Evolutionary conservation across 2,113 vertebrate species (phyloP).

Genomic region (Pedetes capensis): DNA sequence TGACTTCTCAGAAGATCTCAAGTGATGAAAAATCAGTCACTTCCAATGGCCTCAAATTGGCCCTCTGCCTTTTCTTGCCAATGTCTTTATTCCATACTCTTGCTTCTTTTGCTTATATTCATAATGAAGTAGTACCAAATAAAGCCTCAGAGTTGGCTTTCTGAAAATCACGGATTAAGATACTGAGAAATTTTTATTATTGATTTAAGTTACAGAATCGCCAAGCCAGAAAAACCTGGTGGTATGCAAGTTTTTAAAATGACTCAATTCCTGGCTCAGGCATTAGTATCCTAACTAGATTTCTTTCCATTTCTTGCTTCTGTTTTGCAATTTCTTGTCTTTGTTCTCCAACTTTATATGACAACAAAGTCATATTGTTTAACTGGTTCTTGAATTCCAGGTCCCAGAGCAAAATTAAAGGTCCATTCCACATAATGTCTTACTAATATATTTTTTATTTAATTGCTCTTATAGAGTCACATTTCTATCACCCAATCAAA

Average conservation of each 20-base stretch:
- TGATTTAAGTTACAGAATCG: not conserved
- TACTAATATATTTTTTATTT: not conserved
- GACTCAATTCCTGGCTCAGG: not conserved
- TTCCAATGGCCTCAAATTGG: not conserved
- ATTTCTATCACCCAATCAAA: not conserved
- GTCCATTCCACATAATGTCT: not conserved
- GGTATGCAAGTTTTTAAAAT: not conserved
- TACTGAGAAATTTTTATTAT: not conserved
- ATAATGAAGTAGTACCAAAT: no score
- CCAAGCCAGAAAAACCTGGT: not conserved
- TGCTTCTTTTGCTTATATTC: not conserved
- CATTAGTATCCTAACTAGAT: not conserved
- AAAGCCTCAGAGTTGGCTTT: not conserved
- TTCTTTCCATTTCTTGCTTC: not conserved
- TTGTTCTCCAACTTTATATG: not conserved
- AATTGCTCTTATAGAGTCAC: not conserved
- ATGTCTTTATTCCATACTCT: not conserved
- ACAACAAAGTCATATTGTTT: not conserved
- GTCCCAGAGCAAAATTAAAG: not conserved
- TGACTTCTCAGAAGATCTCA: not conserved
- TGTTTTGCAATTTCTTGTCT: not conserved
- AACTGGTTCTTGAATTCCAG: not conserved
- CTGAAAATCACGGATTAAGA: not conserved
- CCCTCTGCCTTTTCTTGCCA: not conserved
- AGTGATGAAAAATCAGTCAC: not conserved